These are phyloP conservation scores for Harpagifer antarcticus DNA, from an alignment of 2,797 vertebrate species.

Conservation along the genomic window DNA sequence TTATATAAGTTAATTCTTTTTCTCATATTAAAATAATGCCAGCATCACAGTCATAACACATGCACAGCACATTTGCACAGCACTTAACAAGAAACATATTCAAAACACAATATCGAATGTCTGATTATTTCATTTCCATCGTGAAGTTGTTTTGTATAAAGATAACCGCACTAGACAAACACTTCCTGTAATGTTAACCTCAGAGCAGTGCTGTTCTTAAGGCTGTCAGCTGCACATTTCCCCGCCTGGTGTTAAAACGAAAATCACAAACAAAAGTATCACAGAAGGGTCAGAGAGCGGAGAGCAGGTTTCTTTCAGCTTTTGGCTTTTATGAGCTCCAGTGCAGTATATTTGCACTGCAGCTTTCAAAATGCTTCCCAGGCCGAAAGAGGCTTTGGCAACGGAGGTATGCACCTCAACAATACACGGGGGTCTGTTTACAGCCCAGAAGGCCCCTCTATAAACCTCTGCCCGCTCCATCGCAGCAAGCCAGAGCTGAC, in stretches of 20 bases:
- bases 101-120: slow-evolving; percentile 38
- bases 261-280: slow-evolving; percentile 61
- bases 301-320: slow-evolving; percentile 68
- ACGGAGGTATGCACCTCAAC: slow-evolving; percentile 74
- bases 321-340: slow-evolving; percentile 75
- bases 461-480: slow-evolving; percentile 70
- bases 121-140: slow-evolving; percentile 63
- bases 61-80: slow-evolving; percentile 60
- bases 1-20: slow-evolving; percentile 69
- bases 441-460: slow-evolving; percentile 74
- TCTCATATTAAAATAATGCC: slow-evolving; percentile 66
- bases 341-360: slow-evolving; percentile 74
- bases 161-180: slow-evolving; percentile 60
- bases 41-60: slow-evolving; percentile 68
- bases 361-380: slow-evolving; percentile 74
- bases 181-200: slow-evolving; percentile 52
- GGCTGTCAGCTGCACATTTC: slow-evolving; percentile 49
- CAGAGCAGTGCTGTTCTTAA: slow-evolving; percentile 26
- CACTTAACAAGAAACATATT: slow-evolving; percentile 71
- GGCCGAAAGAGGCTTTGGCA: slow-evolving; percentile 70
- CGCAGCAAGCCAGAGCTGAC: slow-evolving; percentile 36
- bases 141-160: slow-evolving; percentile 48
- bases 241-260: slow-evolving; percentile 32
- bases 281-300: slow-evolving; percentile 51
- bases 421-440: slow-evolving; percentile 82